phyloP scores from a whole-genome alignment of 2,113 vertebrate species.

The Gobio gobio region DNA sequence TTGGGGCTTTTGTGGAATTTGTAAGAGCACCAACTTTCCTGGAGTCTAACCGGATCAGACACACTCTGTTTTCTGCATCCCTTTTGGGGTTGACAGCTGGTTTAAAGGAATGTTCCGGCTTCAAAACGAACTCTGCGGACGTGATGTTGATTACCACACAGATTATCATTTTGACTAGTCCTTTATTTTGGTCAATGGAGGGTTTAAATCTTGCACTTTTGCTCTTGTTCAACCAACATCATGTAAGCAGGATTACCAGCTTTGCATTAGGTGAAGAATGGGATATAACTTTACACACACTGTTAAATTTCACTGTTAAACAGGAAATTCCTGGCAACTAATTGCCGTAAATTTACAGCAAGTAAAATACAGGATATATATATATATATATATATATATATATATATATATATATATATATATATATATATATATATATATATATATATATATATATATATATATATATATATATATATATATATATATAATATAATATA shows the following conservation, averaged over 20 bases:
- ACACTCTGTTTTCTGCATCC: background rate
- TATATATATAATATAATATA: no score
- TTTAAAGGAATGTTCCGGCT: background rate
- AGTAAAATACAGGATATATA: no score
- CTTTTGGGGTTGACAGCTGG: background rate
- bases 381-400: no score
- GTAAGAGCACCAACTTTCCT: constrained; percentile 14
- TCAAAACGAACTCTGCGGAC: background rate
- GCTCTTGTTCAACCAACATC: background rate
- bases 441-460: no score
- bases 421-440: no score
- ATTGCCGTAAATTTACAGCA: no score
- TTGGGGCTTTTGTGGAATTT: constrained; percentile 60
- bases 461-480: no score
- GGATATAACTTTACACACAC: background rate
- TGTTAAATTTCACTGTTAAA: no score
- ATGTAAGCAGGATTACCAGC: background rate
- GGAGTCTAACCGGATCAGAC: constrained; percentile 36
- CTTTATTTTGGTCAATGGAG: background rate
- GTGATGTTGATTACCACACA: background rate
- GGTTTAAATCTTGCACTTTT: background rate
- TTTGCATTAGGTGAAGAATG: background rate
- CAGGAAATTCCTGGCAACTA: no score
- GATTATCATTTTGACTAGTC: background rate
- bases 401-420: no score